phyloP scores from a whole-genome alignment of 2,888 invertebrate species.

The Griposia aprilina region DNA sequence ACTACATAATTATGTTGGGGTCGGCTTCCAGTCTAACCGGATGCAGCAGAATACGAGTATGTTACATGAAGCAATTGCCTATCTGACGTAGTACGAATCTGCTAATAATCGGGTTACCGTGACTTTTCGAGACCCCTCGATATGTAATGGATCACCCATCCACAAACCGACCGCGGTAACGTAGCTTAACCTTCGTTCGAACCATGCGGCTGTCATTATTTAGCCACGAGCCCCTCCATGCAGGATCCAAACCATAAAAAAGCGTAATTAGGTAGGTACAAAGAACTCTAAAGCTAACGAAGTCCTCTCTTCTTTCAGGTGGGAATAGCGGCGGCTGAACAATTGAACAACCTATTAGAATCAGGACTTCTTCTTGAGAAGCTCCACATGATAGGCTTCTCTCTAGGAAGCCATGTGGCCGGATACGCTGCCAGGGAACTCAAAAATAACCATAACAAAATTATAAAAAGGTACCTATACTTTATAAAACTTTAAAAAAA shows the following conservation, averaged over 20 bases:
- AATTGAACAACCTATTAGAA: constrained; percentile 81
- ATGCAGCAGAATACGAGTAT: too few relatives aligned
- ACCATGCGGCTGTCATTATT: not conserved
- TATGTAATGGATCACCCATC: not conserved
- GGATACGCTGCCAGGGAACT: constrained; percentile 87
- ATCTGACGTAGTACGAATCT: not conserved
- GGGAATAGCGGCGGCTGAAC: constrained; percentile 83
- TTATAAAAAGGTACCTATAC: constrained; percentile 81
- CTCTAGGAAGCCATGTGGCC: constrained; percentile 88
- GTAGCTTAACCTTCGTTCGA: not conserved
- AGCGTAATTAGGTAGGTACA: not conserved
- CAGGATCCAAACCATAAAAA: not conserved
- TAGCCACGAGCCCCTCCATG: not conserved
- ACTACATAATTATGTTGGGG: too few relatives aligned
- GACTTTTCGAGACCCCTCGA: too few relatives aligned
- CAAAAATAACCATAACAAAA: constrained; percentile 83
- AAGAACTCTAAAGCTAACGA: not conserved
- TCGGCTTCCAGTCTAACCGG: not conserved
- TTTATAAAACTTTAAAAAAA: not conserved
- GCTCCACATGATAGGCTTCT: constrained; percentile 87
- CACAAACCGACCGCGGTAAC: not conserved
- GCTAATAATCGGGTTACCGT: too few relatives aligned
- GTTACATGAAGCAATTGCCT: not conserved
- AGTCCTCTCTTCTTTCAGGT: constrained; percentile 76
- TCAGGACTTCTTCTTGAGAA: constrained; percentile 80